These are phyloP conservation scores for Batillaria attramentaria DNA, from an alignment of 1,140 invertebrate genomes.

Conservation along the genomic window DNA sequence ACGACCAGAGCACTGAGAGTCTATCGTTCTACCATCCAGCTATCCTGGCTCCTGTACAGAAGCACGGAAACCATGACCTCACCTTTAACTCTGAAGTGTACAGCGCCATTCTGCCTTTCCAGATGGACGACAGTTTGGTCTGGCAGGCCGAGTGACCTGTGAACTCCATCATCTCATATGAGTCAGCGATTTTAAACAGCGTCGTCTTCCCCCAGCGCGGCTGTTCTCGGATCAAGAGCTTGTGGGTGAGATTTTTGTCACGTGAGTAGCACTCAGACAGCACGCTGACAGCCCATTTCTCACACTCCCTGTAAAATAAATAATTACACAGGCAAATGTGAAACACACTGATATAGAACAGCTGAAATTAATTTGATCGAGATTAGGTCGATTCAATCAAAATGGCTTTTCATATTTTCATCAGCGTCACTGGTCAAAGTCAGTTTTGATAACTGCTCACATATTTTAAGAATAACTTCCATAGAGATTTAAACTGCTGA, in stretches of 20 bases:
- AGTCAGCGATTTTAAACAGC: slow-evolving; percentile 62
- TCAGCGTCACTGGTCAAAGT: too few relatives aligned
- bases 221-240: slow-evolving; percentile 55
- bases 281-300: slow-evolving; percentile 62
- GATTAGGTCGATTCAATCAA: too few relatives aligned
- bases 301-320: slow-evolving; percentile 61
- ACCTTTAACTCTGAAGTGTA: slow-evolving; percentile 68
- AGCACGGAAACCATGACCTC: not conserved
- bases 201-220: slow-evolving; percentile 57
- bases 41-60: too few relatives aligned
- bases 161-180: slow-evolving; percentile 65
- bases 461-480: not conserved
- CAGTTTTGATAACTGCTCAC: too few relatives aligned
- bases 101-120: slow-evolving; percentile 67
- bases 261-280: slow-evolving; percentile 65
- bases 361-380: too few relatives aligned
- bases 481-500: not conserved
- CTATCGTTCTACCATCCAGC: too few relatives aligned
- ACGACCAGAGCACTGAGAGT: too few relatives aligned
- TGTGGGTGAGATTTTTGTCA: slow-evolving; percentile 58
- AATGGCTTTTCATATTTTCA: too few relatives aligned
- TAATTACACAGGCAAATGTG: not conserved
- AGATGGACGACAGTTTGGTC: slow-evolving; percentile 67
- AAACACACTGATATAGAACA: too few relatives aligned
- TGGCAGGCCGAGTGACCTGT: slow-evolving; percentile 67